phyloP scores from a whole-genome alignment of 2,113 vertebrate genomes.

The Microcebus jonahi region DNA sequence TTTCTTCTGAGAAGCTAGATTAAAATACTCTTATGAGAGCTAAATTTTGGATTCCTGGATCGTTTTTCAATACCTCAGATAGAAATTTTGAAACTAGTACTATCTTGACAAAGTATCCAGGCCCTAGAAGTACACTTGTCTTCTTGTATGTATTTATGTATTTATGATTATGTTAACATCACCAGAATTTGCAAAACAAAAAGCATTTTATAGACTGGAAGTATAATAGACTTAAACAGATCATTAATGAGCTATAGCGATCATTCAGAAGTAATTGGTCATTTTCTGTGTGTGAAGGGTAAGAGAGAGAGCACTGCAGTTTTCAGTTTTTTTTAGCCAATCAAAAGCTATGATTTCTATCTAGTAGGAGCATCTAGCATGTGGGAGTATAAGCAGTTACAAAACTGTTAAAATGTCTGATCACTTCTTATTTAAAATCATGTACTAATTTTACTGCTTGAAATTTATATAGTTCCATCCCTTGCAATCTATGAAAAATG shows the following conservation, averaged over 20 bases:
- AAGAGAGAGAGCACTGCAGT: background rate
- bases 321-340: slow-evolving; percentile 49
- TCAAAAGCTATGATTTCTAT: slow-evolving; percentile 41
- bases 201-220: background rate
- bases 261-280: background rate
- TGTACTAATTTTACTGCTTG: background rate
- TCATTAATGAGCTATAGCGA: background rate
- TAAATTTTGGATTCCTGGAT: background rate
- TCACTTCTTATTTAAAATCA: slow-evolving; percentile 50
- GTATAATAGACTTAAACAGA: background rate
- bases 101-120: background rate
- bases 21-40: background rate
- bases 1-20: background rate
- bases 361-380: background rate
- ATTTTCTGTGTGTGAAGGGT: background rate
- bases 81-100: slow-evolving; percentile 32
- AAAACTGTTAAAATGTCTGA: background rate
- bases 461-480: background rate
- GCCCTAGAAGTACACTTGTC: background rate
- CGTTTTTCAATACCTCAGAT: slow-evolving; percentile 4
- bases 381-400: background rate
- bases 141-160: background rate
- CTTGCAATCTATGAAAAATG: background rate
- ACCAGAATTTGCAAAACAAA: background rate
- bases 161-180: background rate